phyloP scores from a whole-genome alignment of 2,113 vertebrate species.

The Neodontobutis hainanensis region DNA sequence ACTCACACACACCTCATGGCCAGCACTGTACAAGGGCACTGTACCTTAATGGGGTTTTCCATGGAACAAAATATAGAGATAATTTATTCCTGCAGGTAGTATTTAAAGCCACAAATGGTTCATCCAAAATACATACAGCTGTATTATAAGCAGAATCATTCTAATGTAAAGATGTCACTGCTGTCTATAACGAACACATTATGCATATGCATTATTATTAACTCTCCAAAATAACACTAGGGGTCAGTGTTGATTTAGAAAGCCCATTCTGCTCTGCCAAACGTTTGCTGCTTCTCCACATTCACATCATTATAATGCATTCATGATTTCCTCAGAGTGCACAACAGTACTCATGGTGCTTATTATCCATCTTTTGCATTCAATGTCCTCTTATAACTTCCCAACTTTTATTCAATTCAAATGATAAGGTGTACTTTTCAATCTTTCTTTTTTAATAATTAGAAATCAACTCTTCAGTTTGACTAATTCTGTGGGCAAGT shows the following conservation, averaged over 20 bases:
- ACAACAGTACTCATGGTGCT: conserved; percentile 7
- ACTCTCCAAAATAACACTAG: conserved; percentile 57
- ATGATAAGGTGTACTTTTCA: conserved; percentile 14
- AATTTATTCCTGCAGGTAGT: neutral
- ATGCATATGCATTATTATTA: conserved; percentile 16
- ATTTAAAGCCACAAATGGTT: neutral
- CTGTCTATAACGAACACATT: conserved; percentile 1
- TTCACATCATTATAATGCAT: conserved; percentile 21
- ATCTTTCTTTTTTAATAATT: conserved; percentile 4
- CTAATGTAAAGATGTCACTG: conserved; percentile 12
- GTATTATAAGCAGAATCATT: neutral
- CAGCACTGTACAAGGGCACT: conserved; percentile 16
- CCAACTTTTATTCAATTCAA: conserved; percentile 20
- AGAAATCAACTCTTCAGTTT: neutral
- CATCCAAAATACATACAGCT: conserved; percentile 2
- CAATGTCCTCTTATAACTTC: conserved; percentile 22
- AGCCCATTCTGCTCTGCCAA: conserved; percentile 9
- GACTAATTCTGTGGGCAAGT: conserved; percentile 9
- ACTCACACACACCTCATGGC: conserved; percentile 21
- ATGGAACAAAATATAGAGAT: conserved; percentile 2
- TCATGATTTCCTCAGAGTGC: conserved; percentile 27
- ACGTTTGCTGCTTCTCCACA: neutral
- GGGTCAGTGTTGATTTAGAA: conserved; percentile 75
- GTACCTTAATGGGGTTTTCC: conserved; percentile 22
- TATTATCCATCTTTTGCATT: conserved; percentile 14